Evolutionary conservation across 2,888 invertebrate genomes (phyloP), one percentile per base, ranked within the genome.

Genomic region (Caenorhabditis sp.): DNA sequence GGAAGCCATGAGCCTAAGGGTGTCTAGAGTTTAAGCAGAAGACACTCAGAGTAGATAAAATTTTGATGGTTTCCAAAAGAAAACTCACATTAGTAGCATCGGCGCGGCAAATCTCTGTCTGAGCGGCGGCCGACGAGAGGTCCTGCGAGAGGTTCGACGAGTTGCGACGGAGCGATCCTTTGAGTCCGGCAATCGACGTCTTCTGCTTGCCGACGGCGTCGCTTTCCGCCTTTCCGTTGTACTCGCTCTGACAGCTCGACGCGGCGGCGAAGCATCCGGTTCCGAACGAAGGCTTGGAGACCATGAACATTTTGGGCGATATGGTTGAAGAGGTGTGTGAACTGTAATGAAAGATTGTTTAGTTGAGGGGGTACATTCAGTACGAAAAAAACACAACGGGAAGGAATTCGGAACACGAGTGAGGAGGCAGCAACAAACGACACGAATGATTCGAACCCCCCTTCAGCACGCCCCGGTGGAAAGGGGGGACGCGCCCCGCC

Each of bases 71-170:
- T 31, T 31, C 7, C 7, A 7, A 31, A 31, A 4, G 5, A 31
- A 31, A 16, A 35, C 80, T 31, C 14, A 79, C 82, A 61, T 83
- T 70, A 24, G 79, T 80, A 1, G 83, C 83, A 47, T 79, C 79
- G 19, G 83, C 83, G 22, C 61, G 69, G 41, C 83, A 83, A 44
- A 80, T 75, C 51, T 83, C 83, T 1, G 47, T 14, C 54, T 44
- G 12, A 24, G 19, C 63, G n/a, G 41, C 12, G n/a, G 44, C n/a
- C n/a, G n/a, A n/a, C n/a, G n/a, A 63, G 31, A 76, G 59, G 61
- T 82, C 77, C 51, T 83, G 79, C n/a, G 83, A 83, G 22, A 83
- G 72, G 16, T 61, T 80, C 31, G 83, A 83, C 5, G 83, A 83
- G 54, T 74, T 83, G 10, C 83, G 75, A n/a, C 83, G 83, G 8